Base-by-base conservation (phyloP, 2,888 invertebrate genomes). In the Pegoplata infirma region DNA sequence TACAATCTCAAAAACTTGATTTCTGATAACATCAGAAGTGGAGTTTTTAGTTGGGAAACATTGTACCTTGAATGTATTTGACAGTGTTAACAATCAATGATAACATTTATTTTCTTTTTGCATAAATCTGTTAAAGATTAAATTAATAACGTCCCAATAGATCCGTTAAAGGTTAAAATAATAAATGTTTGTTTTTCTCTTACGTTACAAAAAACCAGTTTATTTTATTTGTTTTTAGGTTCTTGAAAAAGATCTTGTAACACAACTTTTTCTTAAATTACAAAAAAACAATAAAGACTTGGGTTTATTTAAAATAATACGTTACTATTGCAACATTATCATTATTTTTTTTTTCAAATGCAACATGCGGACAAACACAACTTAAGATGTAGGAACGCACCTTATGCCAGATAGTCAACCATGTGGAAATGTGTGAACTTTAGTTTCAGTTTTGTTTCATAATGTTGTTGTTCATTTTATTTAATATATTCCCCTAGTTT, bases 381-480 rank as follows among this genome's bases (percentile, higher is more conserved):
- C 12, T 16, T 32, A 59, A 28, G 17, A 23, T 8, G 12, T 16
- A 67, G 6, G 17, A 68, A 46, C 58, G 58, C 71, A 67, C 61
- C 69, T 67, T 67, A 51, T 63, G 56, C 8, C 66, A 8, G 56
- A 8, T 44, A 14, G 64, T 72, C 64, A 66, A n/a, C 49, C 71
- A 79, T 74, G 67, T 71, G 66, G 61, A 75, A 79, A 79, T 74
- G 74, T 78, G 78, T 78, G 69, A 78, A 74, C 59, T 36, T 58
- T 51, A 59, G 47, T 69, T 56, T 23, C 1, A 5, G n/a, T 12
- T 64, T 49, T 63, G 19, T 51, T 12, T 58, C 32, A 16, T 55
- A 55, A 32, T 17, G 17, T 46, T 44, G 32, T 55, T 66, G 6
- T 53, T 47, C 17, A 3, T 23, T 76, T 40, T 51, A 47, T 55